Base-by-base conservation (phyloP, 2,797 vertebrate species). In the Chelon labrosus region DNA sequence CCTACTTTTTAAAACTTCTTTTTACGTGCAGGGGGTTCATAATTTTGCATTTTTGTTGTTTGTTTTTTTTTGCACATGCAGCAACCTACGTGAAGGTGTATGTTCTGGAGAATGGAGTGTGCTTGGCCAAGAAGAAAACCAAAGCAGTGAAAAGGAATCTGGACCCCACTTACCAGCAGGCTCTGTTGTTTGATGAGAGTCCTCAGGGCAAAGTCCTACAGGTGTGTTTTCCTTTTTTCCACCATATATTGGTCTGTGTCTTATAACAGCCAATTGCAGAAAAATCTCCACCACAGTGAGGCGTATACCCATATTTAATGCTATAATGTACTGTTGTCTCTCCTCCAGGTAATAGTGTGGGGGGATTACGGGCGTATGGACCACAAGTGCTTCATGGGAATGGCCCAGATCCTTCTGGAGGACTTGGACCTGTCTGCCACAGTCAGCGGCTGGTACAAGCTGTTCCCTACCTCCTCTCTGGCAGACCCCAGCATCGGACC, bases 321-420 rank as follows among this genome's bases (percentile, higher is more conserved):
- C 5, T n/a, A 4, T 46, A n/a, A n/a, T 22, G 59, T 31, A 20
- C 51, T 14, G 4, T 65, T 22, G 0, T 64, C n/a, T 57, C 38
- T 44, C 17, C 52, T 66, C 1, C 25, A 88, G 98, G 97, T 99
- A 85, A 99, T 99, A 6, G 97, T 99, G 57, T 99, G 98, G 98
- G 98, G 98, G 10, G 98, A 99, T 84, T 99, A 99, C 0, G 97
- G 98, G 54, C 97, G 98, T 83, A 99, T 99, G 98, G 98, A 99
- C 95, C 96, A 97, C 96, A 99, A 99, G 93, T 97, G 97, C 95
- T 99, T 99, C 96, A 98, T 99, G 98, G 98, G 98, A 79, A 98
- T 99, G 97, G 97, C 97, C 59, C 98, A 99, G 94, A 99, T 99
- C 88, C 94, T 98, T 65, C 91, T 99, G 89, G 98, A 99, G 42